Base-by-base conservation (phyloP, 2,888 invertebrate genomes). In the Tinea pellionella region DNA sequence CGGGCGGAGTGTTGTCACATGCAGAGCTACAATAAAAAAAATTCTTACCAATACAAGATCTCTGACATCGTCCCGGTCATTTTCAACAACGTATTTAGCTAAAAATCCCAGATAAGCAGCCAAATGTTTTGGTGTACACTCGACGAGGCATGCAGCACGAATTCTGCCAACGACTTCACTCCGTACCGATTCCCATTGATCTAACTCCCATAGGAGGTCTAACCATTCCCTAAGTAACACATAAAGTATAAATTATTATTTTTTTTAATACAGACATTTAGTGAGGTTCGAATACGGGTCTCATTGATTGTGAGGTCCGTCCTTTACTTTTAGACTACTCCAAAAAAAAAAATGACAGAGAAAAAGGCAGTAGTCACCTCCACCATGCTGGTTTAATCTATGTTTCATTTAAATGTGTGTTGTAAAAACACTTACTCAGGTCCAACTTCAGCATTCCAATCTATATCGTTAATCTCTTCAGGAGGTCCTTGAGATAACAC, bases 141-240 rank as follows among this genome's bases (percentile, higher is more conserved):
- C 98, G 61, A 96, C 94, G 71, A 95, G 93, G 72, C 96, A 94
- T 0, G 97, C 97, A 64, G 95, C 92, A 4, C 95, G 89, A n/a
- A 97, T 75, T 53, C 93, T 93, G 1, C 81, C 81, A 62, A 92
- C 90, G 61, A 93, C 90, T 63, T 93, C 90, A n/a, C 89, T 89
- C 30, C 92, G 89, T 11, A 94, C 91, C 2, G 90, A 88, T 12
- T 84, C 80, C 82, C 98, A 97, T 77, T 96, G 95, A 0, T 93
- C 93, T 63, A 97, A 91, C 32, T 89, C 89, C 51, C 94, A 93
- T 61, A 95, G 67, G 24, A 82, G 72, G 4, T 72, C 72, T 61
- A 88, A 68, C 88, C 88, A 88, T 59, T 83, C 77, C 24, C 85
- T 86, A 16, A 41, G 4, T 4, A 41, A 41, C 8, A n/a, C n/a